Evolutionary conservation across 2,797 vertebrate species (phyloP), one percentile per base, ranked within the genome.

Genomic region (Esox masquinongy): DNA sequence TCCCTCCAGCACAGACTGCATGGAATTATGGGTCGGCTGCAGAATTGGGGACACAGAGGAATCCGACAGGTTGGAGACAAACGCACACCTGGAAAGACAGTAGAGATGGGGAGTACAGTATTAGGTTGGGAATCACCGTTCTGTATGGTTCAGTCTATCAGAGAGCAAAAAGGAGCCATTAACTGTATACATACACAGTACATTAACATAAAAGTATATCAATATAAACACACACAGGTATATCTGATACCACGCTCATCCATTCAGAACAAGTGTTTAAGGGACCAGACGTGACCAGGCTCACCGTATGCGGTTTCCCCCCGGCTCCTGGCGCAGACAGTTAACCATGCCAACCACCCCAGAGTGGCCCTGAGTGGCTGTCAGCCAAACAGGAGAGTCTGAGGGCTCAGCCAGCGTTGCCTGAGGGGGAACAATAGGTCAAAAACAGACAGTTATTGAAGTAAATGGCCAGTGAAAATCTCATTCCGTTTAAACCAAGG

Each of bases 281-380:
- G 36, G 36, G 36, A 39, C 36, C 36, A 39, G 36, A 47, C 11
- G 43, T 47, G 64, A 67, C 15, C 14, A 29, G 26, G 5, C 19
- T 12, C 88, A 99, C 98, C 97, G 96, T 88, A 99, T 93, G 49
- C 95, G 91, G 77, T 94, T 90, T n/a, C 98, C 97, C 0, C 95
- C 95, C 0, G 95, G 94, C 86, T 99, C 98, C 81, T 95, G 95
- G n/a, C 96, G 95, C 19, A 99, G 95, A 85, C 98, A 99, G 91
- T 97, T 99, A 78, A 98, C 96, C 96, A 99, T 92, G 74, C 98
- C 98, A 73, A 99, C 91, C 77, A 99, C 86, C 26, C 98, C 98
- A 0, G 95, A 97, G 85, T 95, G 94, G 3, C 85, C 73, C 73
- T 92, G 86, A 49, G 89, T 83, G 2, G 96, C 95, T 0, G 90